Evolutionary conservation across 2,797 vertebrate genomes (phyloP).

Genomic region (Pseudochromis fuscus): DNA sequence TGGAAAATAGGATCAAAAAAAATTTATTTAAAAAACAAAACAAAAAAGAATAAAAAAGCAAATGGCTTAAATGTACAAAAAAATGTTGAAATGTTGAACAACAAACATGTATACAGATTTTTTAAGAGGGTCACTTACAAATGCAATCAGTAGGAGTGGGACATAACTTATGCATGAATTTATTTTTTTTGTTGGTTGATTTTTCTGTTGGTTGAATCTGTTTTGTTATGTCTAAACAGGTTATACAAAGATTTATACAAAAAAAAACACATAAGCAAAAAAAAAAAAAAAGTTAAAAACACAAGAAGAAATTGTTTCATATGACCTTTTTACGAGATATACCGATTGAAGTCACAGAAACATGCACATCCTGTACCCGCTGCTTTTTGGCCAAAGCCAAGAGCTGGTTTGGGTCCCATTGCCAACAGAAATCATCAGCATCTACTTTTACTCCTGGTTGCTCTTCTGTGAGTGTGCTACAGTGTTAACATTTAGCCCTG

Average conservation of each 20-base stretch:
- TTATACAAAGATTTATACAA: conserved; percentile 83
- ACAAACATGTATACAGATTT: conserved; percentile 67
- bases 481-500: conserved; percentile 62
- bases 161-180: conserved; percentile 86
- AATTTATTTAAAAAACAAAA: conserved; percentile 63
- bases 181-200: conserved; percentile 76
- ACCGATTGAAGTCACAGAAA: conserved; percentile 73
- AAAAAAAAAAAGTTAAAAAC: conserved; percentile 47
- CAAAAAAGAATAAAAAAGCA: conserved; percentile 72
- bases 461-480: conserved; percentile 64
- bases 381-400: conserved; percentile 71
- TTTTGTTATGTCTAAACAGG: conserved; percentile 80
- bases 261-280: conserved; percentile 53
- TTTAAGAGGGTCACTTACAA: conserved; percentile 71
- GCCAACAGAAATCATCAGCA: conserved; percentile 87
- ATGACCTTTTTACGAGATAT: conserved; percentile 84
- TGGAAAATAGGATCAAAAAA: conserved; percentile 61
- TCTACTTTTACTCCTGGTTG: conserved; percentile 70
- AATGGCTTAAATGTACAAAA: conserved; percentile 78
- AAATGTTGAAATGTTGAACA: conserved; percentile 74
- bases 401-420: conserved; percentile 76
- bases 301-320: conserved; percentile 79
- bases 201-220: conserved; percentile 74
- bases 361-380: conserved; percentile 69
- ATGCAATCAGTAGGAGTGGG: conserved; percentile 81